Conservation (phyloP, 2,113 vertebrate species). For the Trichomycterus rosablanca region DNA sequence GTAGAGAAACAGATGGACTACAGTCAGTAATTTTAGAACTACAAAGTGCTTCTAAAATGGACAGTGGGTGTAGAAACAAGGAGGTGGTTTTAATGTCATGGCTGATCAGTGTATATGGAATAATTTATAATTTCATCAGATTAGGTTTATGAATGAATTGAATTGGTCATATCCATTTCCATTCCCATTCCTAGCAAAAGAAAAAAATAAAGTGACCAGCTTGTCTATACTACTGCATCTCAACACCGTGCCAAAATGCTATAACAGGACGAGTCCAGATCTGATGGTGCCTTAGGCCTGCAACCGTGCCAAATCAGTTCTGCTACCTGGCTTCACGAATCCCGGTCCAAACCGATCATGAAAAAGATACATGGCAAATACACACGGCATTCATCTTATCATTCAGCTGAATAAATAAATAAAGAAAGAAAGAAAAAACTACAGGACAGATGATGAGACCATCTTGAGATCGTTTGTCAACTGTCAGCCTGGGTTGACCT, state of each 20-base stretch:
- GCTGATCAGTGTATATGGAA: too few relatives aligned
- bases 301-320: slow-evolving; percentile 53
- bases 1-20: too few relatives aligned
- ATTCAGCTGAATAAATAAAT: background rate
- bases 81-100: too few relatives aligned
- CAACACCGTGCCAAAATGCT: slow-evolving; percentile 65
- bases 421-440: slow-evolving; percentile 39
- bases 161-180: too few relatives aligned
- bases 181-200: slow-evolving; percentile 50
- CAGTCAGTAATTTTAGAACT: too few relatives aligned
- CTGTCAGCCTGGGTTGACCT: slow-evolving; percentile 75
- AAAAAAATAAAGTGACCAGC: slow-evolving; percentile 64
- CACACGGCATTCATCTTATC: slow-evolving; percentile 62
- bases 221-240: slow-evolving; percentile 69
- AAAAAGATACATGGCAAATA: slow-evolving; percentile 34
- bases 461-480: slow-evolving; percentile 76
- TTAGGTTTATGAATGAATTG: too few relatives aligned
- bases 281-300: slow-evolving; percentile 49
- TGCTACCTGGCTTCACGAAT: slow-evolving; percentile 41
- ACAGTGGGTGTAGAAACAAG: too few relatives aligned
- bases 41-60: too few relatives aligned
- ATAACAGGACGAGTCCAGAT: slow-evolving; percentile 62
- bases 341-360: slow-evolving; percentile 37
- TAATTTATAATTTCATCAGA: too few relatives aligned
- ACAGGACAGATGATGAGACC: slow-evolving; percentile 72